These are phyloP conservation scores for Syngnathus floridae DNA, from an alignment of 2,113 vertebrate species.

Conservation along the genomic window DNA sequence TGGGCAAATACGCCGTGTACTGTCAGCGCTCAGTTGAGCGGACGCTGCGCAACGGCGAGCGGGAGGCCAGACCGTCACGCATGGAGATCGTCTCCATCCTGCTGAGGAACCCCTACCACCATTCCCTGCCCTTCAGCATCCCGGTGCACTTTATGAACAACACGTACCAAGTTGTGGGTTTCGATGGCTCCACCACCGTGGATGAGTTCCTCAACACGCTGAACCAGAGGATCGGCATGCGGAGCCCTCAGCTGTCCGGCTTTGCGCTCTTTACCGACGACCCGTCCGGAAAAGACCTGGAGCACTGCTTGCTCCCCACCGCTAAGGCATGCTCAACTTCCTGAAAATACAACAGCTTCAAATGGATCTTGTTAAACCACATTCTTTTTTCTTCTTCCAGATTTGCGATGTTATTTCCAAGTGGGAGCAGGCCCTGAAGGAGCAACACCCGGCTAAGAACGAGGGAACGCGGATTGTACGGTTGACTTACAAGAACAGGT, in stretches of 20 bases:
- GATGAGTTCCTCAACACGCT: constrained; percentile 80
- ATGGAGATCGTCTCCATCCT: constrained; percentile 90
- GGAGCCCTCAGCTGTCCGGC: constrained; percentile 75
- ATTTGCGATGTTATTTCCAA: constrained; percentile 90
- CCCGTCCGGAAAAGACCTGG: constrained; percentile 79
- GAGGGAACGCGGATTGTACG: constrained; percentile 83
- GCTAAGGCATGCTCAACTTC: constrained; percentile 69
- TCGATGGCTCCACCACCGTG: constrained; percentile 84
- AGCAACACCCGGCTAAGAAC: constrained; percentile 82
- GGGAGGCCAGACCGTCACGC: constrained; percentile 82
- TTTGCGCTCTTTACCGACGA: constrained; percentile 84
- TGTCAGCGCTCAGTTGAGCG: constrained; percentile 82
- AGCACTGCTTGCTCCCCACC: constrained; percentile 78
- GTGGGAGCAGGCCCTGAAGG: constrained; percentile 86
- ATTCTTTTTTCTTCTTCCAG: constrained; percentile 46
- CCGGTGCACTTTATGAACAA: constrained; percentile 87
- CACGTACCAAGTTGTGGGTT: constrained; percentile 88
- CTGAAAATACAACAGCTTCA: neutral
- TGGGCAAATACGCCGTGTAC: constrained; percentile 84
- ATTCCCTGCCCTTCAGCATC: constrained; percentile 87
- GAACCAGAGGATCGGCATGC: constrained; percentile 80
- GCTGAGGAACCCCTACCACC: constrained; percentile 86
- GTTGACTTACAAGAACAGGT: constrained; percentile 86
- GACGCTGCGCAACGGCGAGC: constrained; percentile 76
- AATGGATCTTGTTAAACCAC: neutral